These are phyloP conservation scores for Meandrusa payeni DNA, from an alignment of 2,888 invertebrate species.

Conservation along the genomic window DNA sequence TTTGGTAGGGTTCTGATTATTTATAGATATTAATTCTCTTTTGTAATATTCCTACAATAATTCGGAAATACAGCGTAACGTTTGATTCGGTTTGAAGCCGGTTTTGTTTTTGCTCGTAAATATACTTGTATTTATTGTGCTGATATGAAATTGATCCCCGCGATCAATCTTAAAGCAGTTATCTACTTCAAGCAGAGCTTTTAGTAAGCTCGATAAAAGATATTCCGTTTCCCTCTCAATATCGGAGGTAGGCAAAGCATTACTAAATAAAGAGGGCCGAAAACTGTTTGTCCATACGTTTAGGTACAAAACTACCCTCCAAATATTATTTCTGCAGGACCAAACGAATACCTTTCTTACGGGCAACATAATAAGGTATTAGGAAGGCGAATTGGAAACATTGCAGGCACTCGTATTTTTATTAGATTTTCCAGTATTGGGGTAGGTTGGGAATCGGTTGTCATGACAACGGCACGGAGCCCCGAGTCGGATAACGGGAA, in stretches of 20 bases:
- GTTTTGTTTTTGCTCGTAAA: too few species aligned
- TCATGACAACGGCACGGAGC: slow-evolving; percentile 53
- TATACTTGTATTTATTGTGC: too few species aligned
- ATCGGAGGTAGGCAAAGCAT: slow-evolving; percentile 52
- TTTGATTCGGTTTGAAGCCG: too few species aligned
- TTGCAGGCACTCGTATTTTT: slow-evolving; percentile 42
- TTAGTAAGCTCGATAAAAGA: slow-evolving; percentile 17
- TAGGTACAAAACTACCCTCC: slow-evolving; percentile 36
- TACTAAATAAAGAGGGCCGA: slow-evolving; percentile 53
- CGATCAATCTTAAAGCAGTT: too few species aligned
- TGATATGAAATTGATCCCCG: too few species aligned
- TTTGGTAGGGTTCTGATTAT: too few species aligned
- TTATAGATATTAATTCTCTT: too few species aligned
- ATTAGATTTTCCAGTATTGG: slow-evolving; percentile 53
- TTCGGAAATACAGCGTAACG: too few species aligned
- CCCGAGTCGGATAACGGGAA: slow-evolving; percentile 27
- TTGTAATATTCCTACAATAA: too few species aligned
- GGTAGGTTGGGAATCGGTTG: slow-evolving; percentile 55
- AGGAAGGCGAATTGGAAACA: slow-evolving; percentile 12
- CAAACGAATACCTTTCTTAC: slow-evolving; percentile 26
- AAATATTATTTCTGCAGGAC: slow-evolving; percentile 18
- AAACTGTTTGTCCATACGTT: slow-evolving; percentile 45
- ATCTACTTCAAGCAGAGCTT: not conserved
- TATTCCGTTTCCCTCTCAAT: slow-evolving; percentile 39
- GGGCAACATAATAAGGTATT: slow-evolving; percentile 14